A percentile compares a stretch with the other conserved stretches of the same genome.
Conservation (phyloP, 2,888 invertebrate species). For the Physocephala rufipes region DNA sequence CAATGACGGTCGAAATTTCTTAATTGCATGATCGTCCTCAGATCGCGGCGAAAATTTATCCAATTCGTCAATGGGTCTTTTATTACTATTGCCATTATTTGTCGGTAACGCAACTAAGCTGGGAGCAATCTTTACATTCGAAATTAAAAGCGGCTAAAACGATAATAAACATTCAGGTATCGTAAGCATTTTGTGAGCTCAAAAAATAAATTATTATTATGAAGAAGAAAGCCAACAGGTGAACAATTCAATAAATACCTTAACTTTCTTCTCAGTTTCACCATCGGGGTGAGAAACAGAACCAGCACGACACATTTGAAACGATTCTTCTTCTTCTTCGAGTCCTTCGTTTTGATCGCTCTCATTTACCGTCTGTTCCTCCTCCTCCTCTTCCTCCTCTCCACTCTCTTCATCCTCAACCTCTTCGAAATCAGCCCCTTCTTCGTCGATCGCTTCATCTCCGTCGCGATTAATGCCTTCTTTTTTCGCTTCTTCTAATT, state of each 20-base stretch:
- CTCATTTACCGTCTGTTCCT: constrained; percentile 49
- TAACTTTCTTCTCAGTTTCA: constrained; percentile 51
- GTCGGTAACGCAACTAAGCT: constrained; percentile 38
- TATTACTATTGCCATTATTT: constrained; percentile 47
- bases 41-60: constrained; percentile 47
- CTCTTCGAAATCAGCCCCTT: constrained; percentile 17
- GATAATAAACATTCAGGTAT: no score
- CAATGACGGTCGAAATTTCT: constrained; percentile 58
- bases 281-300: not conserved
- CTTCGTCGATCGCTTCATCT: constrained; percentile 19
- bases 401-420: constrained; percentile 46
- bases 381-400: constrained; percentile 47
- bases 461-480: not conserved
- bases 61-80: constrained; percentile 52
- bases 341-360: constrained; percentile 52
- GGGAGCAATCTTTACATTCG: constrained; percentile 56
- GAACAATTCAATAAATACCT: constrained; percentile 48
- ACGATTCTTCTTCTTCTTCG: constrained; percentile 35
- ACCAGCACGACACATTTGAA: constrained; percentile 34
- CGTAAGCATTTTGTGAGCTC: not conserved
- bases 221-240: constrained; percentile 5
- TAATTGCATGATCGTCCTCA: constrained; percentile 44
- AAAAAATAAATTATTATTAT: not conserved
- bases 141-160: constrained; percentile 58
- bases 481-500: constrained; percentile 16